A percentile compares a stretch with the other conserved stretches of the same genome.
Evolutionary conservation across 2,113 vertebrate species (phyloP).

Genomic region (Proterorhinus semilunaris): DNA sequence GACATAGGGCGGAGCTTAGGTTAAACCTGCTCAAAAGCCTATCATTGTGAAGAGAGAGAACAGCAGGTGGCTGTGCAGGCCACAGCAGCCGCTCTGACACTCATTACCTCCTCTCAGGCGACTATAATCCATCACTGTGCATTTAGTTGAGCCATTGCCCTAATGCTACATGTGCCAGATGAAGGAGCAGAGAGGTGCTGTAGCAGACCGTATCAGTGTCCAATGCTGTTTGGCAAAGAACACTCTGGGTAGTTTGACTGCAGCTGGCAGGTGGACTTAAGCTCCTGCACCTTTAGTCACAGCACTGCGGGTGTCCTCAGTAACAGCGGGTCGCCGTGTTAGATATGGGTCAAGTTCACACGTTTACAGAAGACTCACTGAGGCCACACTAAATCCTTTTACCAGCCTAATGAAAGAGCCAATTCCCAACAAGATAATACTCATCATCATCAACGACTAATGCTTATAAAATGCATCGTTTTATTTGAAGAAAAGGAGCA

Average conservation of each 20-base stretch:
- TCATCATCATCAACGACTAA: background rate
- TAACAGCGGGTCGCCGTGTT: slow-evolving; percentile 43
- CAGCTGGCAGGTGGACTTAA: slow-evolving; percentile 47
- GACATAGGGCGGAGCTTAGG: background rate
- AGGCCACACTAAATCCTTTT: slow-evolving; percentile 34
- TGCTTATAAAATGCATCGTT: background rate
- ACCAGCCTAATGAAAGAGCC: slow-evolving; percentile 1
- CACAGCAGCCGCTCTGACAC: slow-evolving; percentile 26
- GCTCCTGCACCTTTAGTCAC: slow-evolving; percentile 54
- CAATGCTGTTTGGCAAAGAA: slow-evolving; percentile 42
- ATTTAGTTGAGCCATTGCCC: slow-evolving; percentile 36
- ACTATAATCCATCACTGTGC: slow-evolving; percentile 33
- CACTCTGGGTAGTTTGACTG: slow-evolving; percentile 50
- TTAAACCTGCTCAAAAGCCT: background rate
- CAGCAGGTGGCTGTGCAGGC: slow-evolving; percentile 36
- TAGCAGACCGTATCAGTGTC: slow-evolving; percentile 50
- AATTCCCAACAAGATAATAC: background rate
- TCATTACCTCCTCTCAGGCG: slow-evolving; percentile 17
- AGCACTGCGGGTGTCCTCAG: slow-evolving; percentile 32
- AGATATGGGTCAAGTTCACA: slow-evolving; percentile 51
- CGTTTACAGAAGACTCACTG: slow-evolving; percentile 25
- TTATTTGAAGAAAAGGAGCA: background rate
- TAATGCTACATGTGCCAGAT: slow-evolving; percentile 45
- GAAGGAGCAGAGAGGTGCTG: slow-evolving; percentile 19
- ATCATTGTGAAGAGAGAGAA: background rate